phyloP scores from a whole-genome alignment of 2,113 vertebrate genomes.

The Aramus guarauna region DNA sequence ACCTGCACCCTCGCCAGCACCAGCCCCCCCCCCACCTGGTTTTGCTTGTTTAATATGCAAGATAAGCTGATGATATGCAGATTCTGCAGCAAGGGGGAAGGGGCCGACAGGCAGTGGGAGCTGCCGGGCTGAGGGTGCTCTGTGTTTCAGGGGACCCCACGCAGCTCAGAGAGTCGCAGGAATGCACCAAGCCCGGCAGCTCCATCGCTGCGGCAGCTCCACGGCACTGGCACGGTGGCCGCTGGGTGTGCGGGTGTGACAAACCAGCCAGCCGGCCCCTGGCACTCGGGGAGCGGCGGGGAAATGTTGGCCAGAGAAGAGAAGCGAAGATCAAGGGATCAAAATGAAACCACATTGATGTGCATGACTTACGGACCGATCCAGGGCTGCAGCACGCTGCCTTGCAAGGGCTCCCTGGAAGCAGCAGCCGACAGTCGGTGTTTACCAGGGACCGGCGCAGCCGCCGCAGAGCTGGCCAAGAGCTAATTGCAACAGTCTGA shows the following conservation, averaged over 20 bases:
- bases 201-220: fast-evolving
- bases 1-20: fast-evolving
- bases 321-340: background rate
- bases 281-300: fast-evolving
- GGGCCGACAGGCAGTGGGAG: background rate
- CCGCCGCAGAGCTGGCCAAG: background rate
- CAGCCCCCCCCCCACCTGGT: background rate
- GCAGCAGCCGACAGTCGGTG: background rate
- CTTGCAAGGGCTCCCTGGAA: background rate
- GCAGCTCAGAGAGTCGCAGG: too few species aligned
- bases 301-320: background rate
- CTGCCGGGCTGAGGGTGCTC: background rate
- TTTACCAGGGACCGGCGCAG: background rate
- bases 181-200: background rate
- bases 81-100: background rate
- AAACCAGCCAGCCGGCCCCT: too few species aligned
- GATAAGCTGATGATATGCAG: background rate
- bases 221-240: fast-evolving
- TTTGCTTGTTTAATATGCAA: background rate
- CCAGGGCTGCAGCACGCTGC: background rate
- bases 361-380: background rate
- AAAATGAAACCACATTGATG: background rate
- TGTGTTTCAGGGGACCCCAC: fast-evolving
- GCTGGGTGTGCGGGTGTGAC: background rate
- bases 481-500: background rate